Base-by-base conservation (phyloP, 1,140 invertebrate genomes). In the Dryas iulia region DNA sequence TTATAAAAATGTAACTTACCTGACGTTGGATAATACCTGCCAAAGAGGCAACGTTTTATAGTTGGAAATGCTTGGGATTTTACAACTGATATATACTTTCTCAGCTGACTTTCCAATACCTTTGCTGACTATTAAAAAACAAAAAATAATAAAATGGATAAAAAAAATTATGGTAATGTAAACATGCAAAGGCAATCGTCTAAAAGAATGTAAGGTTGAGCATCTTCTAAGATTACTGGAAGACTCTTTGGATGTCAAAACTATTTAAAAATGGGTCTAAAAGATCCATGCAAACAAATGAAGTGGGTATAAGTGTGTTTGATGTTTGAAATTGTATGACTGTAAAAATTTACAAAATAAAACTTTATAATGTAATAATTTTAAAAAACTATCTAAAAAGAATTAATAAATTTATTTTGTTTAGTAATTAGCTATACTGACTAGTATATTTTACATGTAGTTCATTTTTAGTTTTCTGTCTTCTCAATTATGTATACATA, bases 11-110 rank as follows among this genome's bases (percentile, higher is more conserved):
- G 52, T 63, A 62, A 93, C 94, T 93, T 94, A 96, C 96, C 96
- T 94, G 96, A 94, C 79, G 95, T 95, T 76, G 95, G 94, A 92
- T 95, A 96, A 93, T 96, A 97, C 93, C 94, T 95, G 88, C 95
- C 93, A 91, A 95, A 94, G 84, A 94, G 93, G 88, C 95, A 95
- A 88, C 96, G 93, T 93, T 95, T 96, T 85, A 97, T 92, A 63
- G 95, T 94, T 77, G 94, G 93, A 87, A 96, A 94, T 79, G 94
- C 94, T 92, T 96, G 95, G 76, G 94, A 94, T 87, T 94, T 94
- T 90, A 92, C 92, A 84, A 94, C 93, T 84, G 92, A 93, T 87
- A 95, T 93, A 86, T 94, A 94, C 92, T 94, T 94, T 92, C 94
- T 94, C 92, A 96, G 91, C 82, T 93, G 93, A 86, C 89, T 93